Evolutionary conservation across 2,113 vertebrate genomes (phyloP).

Genomic region (Ivindomyrus marchei): DNA sequence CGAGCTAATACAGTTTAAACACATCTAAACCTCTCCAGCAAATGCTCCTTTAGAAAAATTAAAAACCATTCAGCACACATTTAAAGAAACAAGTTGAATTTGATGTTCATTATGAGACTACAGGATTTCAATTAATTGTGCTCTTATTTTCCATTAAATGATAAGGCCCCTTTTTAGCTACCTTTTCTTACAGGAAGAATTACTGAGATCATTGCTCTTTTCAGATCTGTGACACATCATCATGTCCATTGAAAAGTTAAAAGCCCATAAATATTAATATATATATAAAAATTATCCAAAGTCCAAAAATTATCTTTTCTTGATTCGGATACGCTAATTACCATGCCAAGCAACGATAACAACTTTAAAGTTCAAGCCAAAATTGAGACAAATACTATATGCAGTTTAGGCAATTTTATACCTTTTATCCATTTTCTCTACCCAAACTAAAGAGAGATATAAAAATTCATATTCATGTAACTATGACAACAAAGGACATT

Average conservation of each 20-base stretch:
- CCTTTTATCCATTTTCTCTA: neutral
- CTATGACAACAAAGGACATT: neutral
- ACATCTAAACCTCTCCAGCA: neutral
- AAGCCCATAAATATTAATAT: neutral
- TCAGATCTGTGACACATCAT: neutral
- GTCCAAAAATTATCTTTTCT: neutral
- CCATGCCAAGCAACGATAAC: neutral
- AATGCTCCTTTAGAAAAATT: conserved; percentile 50
- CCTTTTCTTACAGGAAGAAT: conserved; percentile 51
- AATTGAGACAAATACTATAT: neutral
- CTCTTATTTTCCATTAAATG: conserved; percentile 36
- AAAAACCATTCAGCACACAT: neutral
- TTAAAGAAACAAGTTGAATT: neutral
- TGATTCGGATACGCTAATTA: neutral
- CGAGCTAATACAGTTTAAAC: neutral
- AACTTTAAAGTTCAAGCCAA: neutral
- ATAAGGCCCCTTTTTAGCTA: conserved; percentile 39
- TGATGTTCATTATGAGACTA: neutral
- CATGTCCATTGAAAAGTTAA: conserved; percentile 13
- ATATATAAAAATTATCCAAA: neutral
- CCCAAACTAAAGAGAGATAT: neutral
- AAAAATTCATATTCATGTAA: neutral
- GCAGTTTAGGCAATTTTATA: neutral
- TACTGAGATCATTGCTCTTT: conserved; percentile 12
- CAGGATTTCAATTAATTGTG: conserved; percentile 43